Conservation (phyloP, 2,113 vertebrate genomes). For the Caretta caretta region DNA sequence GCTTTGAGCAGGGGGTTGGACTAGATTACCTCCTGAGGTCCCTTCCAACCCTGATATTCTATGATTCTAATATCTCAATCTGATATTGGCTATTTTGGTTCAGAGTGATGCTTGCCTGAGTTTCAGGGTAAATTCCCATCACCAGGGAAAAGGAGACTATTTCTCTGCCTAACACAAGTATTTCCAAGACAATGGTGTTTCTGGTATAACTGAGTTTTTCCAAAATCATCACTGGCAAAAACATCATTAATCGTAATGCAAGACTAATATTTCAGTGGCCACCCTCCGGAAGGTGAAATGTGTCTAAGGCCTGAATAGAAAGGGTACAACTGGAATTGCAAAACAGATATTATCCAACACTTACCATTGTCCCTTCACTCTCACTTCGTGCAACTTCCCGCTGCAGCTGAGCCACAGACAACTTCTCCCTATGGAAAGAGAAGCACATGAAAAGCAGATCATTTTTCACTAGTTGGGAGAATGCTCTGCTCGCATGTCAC, state of each 20-base stretch:
- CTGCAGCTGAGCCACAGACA: conserved; percentile 92
- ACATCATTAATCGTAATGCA: neutral
- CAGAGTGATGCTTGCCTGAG: neutral
- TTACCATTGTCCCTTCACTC: conserved; percentile 93
- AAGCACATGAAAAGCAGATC: conserved; percentile 55
- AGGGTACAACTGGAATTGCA: neutral
- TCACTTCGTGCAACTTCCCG: conserved; percentile 88
- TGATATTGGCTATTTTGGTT: neutral
- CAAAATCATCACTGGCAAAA: neutral
- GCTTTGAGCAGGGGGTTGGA: no score
- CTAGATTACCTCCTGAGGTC: no score
- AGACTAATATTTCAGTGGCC: conserved; percentile 8
- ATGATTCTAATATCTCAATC: neutral
- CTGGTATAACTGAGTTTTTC: neutral
- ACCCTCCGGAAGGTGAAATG: neutral
- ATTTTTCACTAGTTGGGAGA: neutral
- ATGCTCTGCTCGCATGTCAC: neutral
- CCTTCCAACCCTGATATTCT: no score
- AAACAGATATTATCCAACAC: conserved; percentile 3
- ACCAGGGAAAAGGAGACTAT: neutral
- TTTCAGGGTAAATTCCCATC: neutral
- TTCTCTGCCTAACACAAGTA: neutral
- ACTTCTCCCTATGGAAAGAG: conserved; percentile 88
- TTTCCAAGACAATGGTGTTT: neutral
- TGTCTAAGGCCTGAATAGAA: neutral